These are phyloP conservation scores for Mionectes macconnelli DNA, from an alignment of 2,113 vertebrate species.

Conservation along the genomic window DNA sequence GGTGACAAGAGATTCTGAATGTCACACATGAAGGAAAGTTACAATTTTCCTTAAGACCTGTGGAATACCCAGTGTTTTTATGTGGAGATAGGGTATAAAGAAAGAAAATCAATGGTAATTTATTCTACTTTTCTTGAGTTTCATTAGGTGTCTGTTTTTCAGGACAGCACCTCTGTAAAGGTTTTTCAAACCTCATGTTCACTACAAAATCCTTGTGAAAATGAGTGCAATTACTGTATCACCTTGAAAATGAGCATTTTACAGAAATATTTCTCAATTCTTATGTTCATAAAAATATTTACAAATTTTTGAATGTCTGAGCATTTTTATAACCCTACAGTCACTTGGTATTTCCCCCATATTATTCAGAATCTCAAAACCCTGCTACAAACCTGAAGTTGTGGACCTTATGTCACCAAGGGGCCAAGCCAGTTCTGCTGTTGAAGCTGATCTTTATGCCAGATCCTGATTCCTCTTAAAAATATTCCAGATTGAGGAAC, in stretches of 20 bases:
- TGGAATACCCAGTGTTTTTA: background rate
- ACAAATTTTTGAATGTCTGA: background rate
- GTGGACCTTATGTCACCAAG: background rate
- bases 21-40: background rate
- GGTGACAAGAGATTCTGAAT: background rate
- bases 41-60: background rate
- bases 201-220: background rate
- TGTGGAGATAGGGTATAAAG: background rate
- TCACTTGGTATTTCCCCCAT: background rate
- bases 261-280: background rate
- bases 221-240: background rate
- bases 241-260: background rate
- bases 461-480: background rate
- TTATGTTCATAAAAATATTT: background rate
- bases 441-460: background rate
- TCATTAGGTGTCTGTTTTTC: background rate
- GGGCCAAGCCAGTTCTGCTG: background rate
- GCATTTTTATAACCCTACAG: background rate
- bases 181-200: background rate
- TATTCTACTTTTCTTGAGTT: conserved; percentile 3
- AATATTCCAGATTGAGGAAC: conserved; percentile 11
- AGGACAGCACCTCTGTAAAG: background rate
- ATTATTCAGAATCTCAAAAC: background rate
- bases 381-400: background rate
- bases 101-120: background rate